phyloP scores from a whole-genome alignment of 2,888 invertebrate genomes.

The Lutraria lutraria region DNA sequence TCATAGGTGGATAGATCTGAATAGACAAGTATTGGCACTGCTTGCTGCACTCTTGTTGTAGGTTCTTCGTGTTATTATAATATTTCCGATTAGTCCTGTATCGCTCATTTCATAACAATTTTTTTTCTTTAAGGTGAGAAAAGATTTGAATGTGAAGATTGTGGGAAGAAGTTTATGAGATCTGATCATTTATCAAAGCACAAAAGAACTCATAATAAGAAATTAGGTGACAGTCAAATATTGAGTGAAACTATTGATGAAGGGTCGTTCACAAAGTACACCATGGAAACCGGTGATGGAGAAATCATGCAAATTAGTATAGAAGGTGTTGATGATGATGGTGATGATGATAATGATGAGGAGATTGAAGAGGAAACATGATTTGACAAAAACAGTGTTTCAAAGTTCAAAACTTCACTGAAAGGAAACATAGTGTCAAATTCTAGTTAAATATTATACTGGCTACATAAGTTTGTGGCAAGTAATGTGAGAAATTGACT shows the following conservation, averaged over 20 bases:
- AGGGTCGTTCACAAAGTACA: slow-evolving; percentile 2
- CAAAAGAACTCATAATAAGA: slow-evolving; percentile 91
- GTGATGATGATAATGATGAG: slow-evolving; percentile 35
- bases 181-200: slow-evolving; percentile 98
- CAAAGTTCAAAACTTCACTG: not conserved
- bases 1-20: too few relatives aligned
- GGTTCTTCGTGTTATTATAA: too few relatives aligned
- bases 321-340: slow-evolving; percentile 35
- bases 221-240: slow-evolving; percentile 46
- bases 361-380: not conserved
- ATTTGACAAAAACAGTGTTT: not conserved
- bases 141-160: slow-evolving; percentile 94
- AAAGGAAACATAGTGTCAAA: not conserved
- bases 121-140: slow-evolving; percentile 90
- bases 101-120: too few relatives aligned
- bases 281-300: slow-evolving; percentile 28
- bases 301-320: slow-evolving; percentile 44
- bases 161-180: slow-evolving; percentile 96
- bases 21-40: too few relatives aligned
- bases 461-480: not conserved
- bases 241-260: not conserved
- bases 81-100: too few relatives aligned
- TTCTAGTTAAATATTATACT: not conserved
- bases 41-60: too few relatives aligned
- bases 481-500: not conserved